A percentile compares a stretch with the other conserved stretches of the same genome.
Evolutionary conservation across 23 tunicate species (phyloP).

Genomic region (Oikopleura albicans): DNA sequence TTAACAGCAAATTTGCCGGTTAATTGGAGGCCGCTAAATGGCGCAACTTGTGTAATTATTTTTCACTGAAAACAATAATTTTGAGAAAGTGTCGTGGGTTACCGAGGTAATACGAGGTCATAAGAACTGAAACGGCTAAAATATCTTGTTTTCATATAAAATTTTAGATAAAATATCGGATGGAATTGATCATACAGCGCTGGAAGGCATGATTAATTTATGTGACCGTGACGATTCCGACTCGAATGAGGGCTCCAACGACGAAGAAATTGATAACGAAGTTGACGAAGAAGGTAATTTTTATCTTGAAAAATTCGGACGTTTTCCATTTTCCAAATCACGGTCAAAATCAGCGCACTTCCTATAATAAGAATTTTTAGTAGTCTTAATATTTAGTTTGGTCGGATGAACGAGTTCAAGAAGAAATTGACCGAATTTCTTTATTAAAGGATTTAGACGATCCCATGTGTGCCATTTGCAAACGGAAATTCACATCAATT

Average conservation of each 20-base stretch:
- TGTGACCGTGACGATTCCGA: background rate
- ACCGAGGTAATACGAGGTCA: too few relatives aligned
- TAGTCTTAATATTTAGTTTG: slow-evolving; percentile 2
- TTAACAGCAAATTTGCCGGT: too few relatives aligned
- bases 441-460: background rate
- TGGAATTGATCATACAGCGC: background rate
- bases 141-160: too few relatives aligned
- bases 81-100: too few relatives aligned
- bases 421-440: background rate
- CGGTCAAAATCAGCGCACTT: too few relatives aligned
- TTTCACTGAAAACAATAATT: too few relatives aligned
- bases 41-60: too few relatives aligned
- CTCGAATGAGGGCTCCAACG: background rate
- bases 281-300: background rate
- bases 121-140: too few relatives aligned
- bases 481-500: background rate
- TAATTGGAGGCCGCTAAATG: too few relatives aligned
- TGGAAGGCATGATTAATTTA: background rate
- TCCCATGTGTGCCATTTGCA: background rate
- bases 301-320: too few relatives aligned
- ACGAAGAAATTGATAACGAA: background rate
- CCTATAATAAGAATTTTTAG: too few relatives aligned
- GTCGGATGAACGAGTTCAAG: background rate
- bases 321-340: too few relatives aligned
- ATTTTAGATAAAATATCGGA: background rate